Conservation (phyloP, 2,888 invertebrate genomes). For the Spisula subtruncata region DNA sequence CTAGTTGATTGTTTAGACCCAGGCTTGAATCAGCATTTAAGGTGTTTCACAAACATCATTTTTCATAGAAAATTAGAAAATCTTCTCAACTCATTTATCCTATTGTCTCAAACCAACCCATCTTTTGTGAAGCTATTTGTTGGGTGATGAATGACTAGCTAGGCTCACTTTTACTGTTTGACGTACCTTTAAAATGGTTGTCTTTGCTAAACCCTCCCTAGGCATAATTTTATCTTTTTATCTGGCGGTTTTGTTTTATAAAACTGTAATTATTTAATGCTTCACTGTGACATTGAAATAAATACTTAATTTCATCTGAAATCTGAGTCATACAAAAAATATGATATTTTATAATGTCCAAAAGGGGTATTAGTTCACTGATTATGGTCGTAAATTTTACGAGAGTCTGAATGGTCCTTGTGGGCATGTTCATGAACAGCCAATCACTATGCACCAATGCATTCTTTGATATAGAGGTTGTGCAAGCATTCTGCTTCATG, state of each 20-base stretch:
- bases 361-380: too few relatives aligned
- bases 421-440: too few relatives aligned
- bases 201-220: background rate
- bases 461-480: too few relatives aligned
- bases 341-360: too few relatives aligned
- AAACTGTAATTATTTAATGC: slow-evolving; percentile 18
- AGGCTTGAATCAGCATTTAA: slow-evolving; percentile 49
- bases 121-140: slow-evolving; percentile 31
- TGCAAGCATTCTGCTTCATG: too few relatives aligned
- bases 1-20: slow-evolving; percentile 15
- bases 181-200: slow-evolving; percentile 19
- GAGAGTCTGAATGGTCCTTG: too few relatives aligned
- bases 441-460: too few relatives aligned
- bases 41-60: slow-evolving; percentile 61
- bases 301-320: too few relatives aligned
- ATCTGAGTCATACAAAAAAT: too few relatives aligned
- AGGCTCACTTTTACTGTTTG: background rate
- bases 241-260: background rate
- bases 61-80: slow-evolving; percentile 51
- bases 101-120: slow-evolving; percentile 22
- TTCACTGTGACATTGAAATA: background rate
- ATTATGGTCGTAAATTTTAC: too few relatives aligned
- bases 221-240: background rate
- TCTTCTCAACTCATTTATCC: slow-evolving; percentile 23
- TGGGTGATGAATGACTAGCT: slow-evolving; percentile 21